Conservation (phyloP, 2,888 invertebrate genomes). For the Lepidochrysops patricia region DNA sequence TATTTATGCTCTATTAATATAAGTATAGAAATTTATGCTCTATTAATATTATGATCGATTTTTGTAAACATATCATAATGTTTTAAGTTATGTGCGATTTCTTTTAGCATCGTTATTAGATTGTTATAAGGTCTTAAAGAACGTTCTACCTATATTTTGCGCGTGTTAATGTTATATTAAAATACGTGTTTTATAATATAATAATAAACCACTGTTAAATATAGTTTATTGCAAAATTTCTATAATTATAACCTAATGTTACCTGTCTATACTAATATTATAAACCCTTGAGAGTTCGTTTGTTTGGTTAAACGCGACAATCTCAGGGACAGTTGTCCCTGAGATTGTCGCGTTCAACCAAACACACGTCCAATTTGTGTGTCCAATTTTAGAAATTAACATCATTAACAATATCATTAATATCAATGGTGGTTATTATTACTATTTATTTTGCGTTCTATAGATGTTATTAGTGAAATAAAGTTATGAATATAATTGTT, state of each 20-base stretch:
- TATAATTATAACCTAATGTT: background rate
- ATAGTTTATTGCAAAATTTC: background rate
- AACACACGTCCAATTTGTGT: too few species aligned
- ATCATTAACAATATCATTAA: too few species aligned
- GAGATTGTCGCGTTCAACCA: too few species aligned
- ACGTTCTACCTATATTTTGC: background rate
- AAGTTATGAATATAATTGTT: conserved; percentile 3
- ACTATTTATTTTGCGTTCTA: background rate
- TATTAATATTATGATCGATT: background rate
- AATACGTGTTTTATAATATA: background rate
- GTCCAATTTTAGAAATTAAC: too few species aligned
- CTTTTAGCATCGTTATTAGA: background rate
- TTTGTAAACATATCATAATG: background rate
- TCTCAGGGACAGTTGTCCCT: too few species aligned
- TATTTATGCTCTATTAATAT: background rate
- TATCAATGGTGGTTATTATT: background rate
- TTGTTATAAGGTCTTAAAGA: background rate
- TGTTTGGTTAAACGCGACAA: too few species aligned
- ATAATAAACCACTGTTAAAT: background rate
- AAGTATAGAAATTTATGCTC: background rate
- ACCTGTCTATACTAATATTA: too few species aligned
- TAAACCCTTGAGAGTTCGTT: too few species aligned
- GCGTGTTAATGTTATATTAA: background rate
- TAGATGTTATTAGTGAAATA: background rate
- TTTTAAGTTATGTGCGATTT: background rate